Evolutionary conservation across 2,888 invertebrate genomes (phyloP), one percentile per base, ranked within the genome.

Genomic region (Andrena dorsata): DNA sequence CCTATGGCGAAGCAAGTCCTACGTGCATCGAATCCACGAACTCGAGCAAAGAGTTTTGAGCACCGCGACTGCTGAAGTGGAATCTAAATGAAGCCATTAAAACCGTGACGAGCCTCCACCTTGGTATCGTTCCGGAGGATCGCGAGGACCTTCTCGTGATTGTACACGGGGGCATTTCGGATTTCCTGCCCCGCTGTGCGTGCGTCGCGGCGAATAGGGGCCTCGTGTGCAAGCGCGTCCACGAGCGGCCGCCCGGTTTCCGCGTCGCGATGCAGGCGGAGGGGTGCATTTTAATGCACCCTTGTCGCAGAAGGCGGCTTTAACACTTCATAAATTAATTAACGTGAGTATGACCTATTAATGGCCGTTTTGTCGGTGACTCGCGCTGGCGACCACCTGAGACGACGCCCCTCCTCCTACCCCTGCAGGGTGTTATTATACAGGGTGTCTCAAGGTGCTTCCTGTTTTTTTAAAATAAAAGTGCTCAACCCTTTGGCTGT

Each of bases 261-360:
- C 73, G 66, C 20, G 51, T 80, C 77, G 77, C 87, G 84, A 41
- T 70, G 75, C 81, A 76, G 51, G 74, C 10, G 56, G 74, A 80
- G 87, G 89, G 90, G 90, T 89, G 89, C 90, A 92, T 92, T 90
- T 88, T 87, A 91, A 92, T 92, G 89, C 90, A 89, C 90, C 90
- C 89, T 83, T 83, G 77, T 63, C 49, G 53, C 63, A 28, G 47
- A 56, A 60, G 61, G 28, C 73, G 84, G 80, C 71, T 90, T 90
- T 87, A 87, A 66, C 91, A 89, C 89, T 86, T 90, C 86, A 83
- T 91, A 90, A 91, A 91, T 90, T 89, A 91, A 91, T 91, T 90
- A 90, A 35, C 71, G 51, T 78, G 47, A 53, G 83, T 80, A 85
- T 82, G 83, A 83, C 78, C 83, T 80, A 86, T 88, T 86, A 86